A percentile compares a stretch with the other conserved stretches of the same genome.
Evolutionary conservation across 64 coral and sea anemone species (phyloP).

Genomic region (Exaiptasia diaphana): DNA sequence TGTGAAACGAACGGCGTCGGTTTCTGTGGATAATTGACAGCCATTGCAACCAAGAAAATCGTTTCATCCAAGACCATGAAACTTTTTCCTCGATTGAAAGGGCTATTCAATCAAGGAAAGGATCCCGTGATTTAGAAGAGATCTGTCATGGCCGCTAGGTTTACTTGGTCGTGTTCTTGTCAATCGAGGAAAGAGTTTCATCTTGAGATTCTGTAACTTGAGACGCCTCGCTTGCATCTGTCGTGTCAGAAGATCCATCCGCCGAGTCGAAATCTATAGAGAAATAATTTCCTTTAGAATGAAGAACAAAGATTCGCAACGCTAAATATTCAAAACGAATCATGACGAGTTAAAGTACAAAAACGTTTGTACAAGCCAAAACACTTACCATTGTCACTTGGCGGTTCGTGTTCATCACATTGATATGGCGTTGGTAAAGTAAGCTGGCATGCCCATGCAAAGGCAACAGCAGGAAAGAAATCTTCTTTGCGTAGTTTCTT

Average conservation of each 20-base stretch:
- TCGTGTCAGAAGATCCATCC: too few relatives aligned
- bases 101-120: background rate
- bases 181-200: constrained; percentile 4
- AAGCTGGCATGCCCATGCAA: background rate
- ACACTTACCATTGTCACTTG: background rate
- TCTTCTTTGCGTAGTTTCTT: background rate
- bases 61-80: constrained; percentile 2
- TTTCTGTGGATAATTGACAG: too few relatives aligned
- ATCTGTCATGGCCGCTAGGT: background rate
- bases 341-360: too few relatives aligned
- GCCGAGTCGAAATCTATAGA: too few relatives aligned
- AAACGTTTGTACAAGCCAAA: too few relatives aligned
- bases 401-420: background rate
- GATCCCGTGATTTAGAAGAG: background rate
- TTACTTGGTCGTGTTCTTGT: background rate
- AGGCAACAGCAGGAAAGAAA: background rate
- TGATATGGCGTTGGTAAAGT: background rate
- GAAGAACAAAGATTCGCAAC: too few relatives aligned
- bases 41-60: background rate
- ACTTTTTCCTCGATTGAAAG: constrained; percentile 1
- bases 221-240: background rate
- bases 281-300: too few relatives aligned
- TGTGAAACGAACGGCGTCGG: too few relatives aligned
- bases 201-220: background rate
- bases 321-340: too few relatives aligned